Evolutionary conservation across 2,888 invertebrate genomes (phyloP).

Genomic region (Nymphalis polychloros): DNA sequence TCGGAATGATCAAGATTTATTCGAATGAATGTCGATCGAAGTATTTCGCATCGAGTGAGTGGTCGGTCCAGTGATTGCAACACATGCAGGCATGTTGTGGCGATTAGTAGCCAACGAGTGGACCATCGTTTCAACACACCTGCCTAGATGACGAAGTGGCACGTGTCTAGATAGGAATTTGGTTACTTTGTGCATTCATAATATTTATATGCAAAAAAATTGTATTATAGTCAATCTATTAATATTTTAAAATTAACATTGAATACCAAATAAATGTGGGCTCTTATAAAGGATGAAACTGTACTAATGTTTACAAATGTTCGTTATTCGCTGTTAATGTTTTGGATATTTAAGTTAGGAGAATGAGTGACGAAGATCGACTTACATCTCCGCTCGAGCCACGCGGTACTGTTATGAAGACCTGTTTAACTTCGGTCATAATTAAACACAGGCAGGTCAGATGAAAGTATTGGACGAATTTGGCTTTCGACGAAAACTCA

Average conservation of each 20-base stretch:
- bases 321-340: neutral
- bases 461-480: slow-evolving; percentile 79
- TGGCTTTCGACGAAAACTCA: slow-evolving; percentile 73
- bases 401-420: slow-evolving; percentile 70
- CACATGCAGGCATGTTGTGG: slow-evolving; percentile 69
- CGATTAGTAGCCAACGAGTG: slow-evolving; percentile 72
- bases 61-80: slow-evolving; percentile 73
- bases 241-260: too few species aligned
- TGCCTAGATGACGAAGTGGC: slow-evolving; percentile 57
- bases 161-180: slow-evolving; percentile 58
- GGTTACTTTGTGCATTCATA: slow-evolving; percentile 41
- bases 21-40: slow-evolving; percentile 58
- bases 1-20: slow-evolving; percentile 49
- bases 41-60: slow-evolving; percentile 72
- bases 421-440: slow-evolving; percentile 70
- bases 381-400: slow-evolving; percentile 56
- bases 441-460: slow-evolving; percentile 65
- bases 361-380: slow-evolving; percentile 44
- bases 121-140: slow-evolving; percentile 75
- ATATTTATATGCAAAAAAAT: neutral
- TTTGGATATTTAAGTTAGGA: neutral
- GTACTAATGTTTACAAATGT: too few species aligned
- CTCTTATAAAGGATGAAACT: too few species aligned
- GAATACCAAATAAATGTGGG: too few species aligned
- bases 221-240: neutral